Evolutionary conservation across 1,140 invertebrate species (phyloP), one percentile per base, ranked within the genome.

Genomic region (Myzus persicae): DNA sequence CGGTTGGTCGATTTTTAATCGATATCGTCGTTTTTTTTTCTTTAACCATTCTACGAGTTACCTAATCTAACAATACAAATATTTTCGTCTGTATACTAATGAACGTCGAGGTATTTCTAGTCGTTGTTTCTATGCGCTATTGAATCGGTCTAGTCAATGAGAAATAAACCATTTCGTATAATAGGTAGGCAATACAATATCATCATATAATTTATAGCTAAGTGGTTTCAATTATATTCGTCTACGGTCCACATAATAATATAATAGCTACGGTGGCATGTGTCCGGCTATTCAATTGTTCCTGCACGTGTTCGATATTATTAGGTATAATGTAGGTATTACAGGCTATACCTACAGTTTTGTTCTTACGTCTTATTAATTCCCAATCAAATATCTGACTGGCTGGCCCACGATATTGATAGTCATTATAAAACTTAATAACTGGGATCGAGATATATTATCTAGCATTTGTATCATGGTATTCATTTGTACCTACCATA

Each of bases 41-140:
- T 1, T 5, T 6, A 76, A n/a, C n/a, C 3, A 82, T 82, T 40
- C 20, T 22, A 31, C 18, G 40, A 14, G 24, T 26, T 40, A 85
- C 40, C 9, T 44, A 85, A 85, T 31, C n/a, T n/a, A 76, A 85
- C 82, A 85, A 85, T 85, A 42, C 24, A 31, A 40, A 85, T 85
- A 42, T 85, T 44, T 85, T 42, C 40, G 82, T 85, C 24, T 40
- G 82, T 85, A 42, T 85, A 85, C 82, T 85, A 85, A 85, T 42
- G 82, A 85, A 85, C 40, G 82, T 42, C 82, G 22, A 44, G 82
- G 82, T 85, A 85, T 85, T 85, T 85, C 38, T 40, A 85, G 82
- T 82, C 36, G 81, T 40, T 11, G 81, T 82, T 40, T 82, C 81
- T 82, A 82, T 36, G 18, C 40, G 40, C 82, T 40, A 85, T 42